These are phyloP conservation scores for Oreochromis mossambicus DNA, from an alignment of 2,797 vertebrate species.

Conservation along the genomic window DNA sequence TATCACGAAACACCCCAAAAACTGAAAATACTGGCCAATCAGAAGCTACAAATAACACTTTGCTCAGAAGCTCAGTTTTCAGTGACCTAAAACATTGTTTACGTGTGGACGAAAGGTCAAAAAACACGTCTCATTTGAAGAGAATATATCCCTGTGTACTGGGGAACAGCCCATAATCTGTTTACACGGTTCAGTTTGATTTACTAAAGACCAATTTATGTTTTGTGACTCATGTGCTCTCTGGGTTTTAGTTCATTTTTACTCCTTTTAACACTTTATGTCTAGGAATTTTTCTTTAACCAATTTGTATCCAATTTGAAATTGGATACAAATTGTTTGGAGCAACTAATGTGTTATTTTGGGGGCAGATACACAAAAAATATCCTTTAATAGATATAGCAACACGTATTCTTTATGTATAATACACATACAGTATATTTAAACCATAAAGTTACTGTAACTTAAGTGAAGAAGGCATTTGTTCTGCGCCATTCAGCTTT, in stretches of 20 bases:
- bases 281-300: not conserved
- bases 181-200: not conserved
- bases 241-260: not conserved
- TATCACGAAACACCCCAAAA: rapidly evolving
- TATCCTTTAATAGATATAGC: not conserved
- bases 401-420: not conserved
- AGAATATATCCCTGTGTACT: not conserved
- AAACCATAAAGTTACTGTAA: not conserved
- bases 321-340: rapidly evolving
- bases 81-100: not conserved
- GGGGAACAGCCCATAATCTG: not conserved
- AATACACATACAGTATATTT: not conserved
- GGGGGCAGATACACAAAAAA: too few species aligned
- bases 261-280: not conserved
- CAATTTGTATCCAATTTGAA: rapidly evolving
- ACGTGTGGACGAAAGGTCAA: not conserved
- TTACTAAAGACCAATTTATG: not conserved
- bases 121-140: not conserved
- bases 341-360: not conserved
- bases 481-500: not conserved
- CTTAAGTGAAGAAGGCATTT: not conserved
- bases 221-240: not conserved
- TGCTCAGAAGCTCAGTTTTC: not conserved
- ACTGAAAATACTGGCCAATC: not conserved
- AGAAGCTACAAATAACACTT: not conserved